phyloP scores from a whole-genome alignment of 2,888 invertebrate species.

The Drosophila mercatorum region DNA sequence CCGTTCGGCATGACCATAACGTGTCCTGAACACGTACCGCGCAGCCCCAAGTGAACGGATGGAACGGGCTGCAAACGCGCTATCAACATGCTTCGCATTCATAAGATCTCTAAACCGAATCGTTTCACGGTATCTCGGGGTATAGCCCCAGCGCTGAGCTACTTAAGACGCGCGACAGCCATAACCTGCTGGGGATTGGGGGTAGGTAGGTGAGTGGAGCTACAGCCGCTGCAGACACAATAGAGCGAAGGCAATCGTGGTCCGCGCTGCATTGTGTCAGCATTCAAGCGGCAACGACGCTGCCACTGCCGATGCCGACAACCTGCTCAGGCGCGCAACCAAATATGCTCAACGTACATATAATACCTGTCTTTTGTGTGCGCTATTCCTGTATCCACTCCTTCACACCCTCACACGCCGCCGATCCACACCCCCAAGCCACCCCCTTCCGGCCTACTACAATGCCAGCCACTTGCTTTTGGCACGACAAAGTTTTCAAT shows the following conservation, averaged over 20 bases:
- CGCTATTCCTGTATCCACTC: conserved; percentile 22
- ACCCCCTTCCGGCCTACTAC: conserved; percentile 18
- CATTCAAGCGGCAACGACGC: conserved; percentile 56
- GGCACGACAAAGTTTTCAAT: conserved; percentile 81
- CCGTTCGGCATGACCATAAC: conserved; percentile 66
- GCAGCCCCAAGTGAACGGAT: conserved; percentile 29
- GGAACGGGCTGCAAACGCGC: conserved; percentile 43
- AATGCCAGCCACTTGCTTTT: conserved; percentile 64
- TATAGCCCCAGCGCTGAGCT: conserved; percentile 61
- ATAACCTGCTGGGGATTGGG: conserved; percentile 4
- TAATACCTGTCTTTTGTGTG: conserved; percentile 76
- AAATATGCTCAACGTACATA: conserved; percentile 70
- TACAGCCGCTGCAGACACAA: conserved; percentile 31
- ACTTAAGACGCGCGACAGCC: conserved; percentile 61
- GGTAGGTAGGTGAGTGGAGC: neutral
- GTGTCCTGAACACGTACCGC: conserved; percentile 71
- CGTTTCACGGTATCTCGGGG: conserved; percentile 23
- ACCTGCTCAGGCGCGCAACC: conserved; percentile 65
- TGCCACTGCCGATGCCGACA: conserved; percentile 33
- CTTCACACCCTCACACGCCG: neutral
- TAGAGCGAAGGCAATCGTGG: conserved; percentile 37
- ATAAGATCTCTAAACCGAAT: conserved; percentile 70
- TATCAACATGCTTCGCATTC: conserved; percentile 76
- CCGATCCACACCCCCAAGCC: neutral
- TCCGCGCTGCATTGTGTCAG: conserved; percentile 54